Evolutionary conservation across 2,888 invertebrate genomes (phyloP).

Genomic region (Morpho achilles): DNA sequence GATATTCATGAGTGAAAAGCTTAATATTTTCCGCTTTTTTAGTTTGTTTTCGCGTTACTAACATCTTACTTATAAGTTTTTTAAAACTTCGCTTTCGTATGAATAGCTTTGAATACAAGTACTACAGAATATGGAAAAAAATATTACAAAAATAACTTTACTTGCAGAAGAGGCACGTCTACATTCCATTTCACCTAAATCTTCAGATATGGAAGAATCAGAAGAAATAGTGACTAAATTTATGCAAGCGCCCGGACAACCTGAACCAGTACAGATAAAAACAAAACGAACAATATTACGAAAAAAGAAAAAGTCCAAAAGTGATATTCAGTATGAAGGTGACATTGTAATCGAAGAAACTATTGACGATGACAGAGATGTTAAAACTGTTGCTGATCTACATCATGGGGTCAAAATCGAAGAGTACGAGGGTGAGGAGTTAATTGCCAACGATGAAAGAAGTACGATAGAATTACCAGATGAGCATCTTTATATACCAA

Average conservation of each 20-base stretch:
- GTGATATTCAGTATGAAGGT: constrained; percentile 42
- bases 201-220: constrained; percentile 73
- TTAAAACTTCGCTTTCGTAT: too few species aligned
- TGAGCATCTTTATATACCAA: constrained; percentile 46
- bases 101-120: too few species aligned
- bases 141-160: not conserved
- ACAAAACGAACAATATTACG: constrained; percentile 78
- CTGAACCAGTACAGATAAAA: constrained; percentile 76
- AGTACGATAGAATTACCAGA: constrained; percentile 38
- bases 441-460: constrained; percentile 39
- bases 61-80: too few species aligned
- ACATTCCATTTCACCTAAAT: constrained; percentile 43
- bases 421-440: constrained; percentile 55
- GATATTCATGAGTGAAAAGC: too few species aligned
- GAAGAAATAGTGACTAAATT: constrained; percentile 82
- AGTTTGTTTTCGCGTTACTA: too few species aligned
- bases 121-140: not conserved
- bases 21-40: too few species aligned
- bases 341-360: constrained; percentile 76
- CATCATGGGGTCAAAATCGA: constrained; percentile 57
- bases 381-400: constrained; percentile 26
- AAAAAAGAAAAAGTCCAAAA: constrained; percentile 51
- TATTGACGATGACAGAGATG: constrained; percentile 56
- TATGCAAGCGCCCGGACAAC: constrained; percentile 65
- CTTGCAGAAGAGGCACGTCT: constrained; percentile 46